Conservation (phyloP, 2,113 vertebrate genomes). For the Camelus bactrianus region DNA sequence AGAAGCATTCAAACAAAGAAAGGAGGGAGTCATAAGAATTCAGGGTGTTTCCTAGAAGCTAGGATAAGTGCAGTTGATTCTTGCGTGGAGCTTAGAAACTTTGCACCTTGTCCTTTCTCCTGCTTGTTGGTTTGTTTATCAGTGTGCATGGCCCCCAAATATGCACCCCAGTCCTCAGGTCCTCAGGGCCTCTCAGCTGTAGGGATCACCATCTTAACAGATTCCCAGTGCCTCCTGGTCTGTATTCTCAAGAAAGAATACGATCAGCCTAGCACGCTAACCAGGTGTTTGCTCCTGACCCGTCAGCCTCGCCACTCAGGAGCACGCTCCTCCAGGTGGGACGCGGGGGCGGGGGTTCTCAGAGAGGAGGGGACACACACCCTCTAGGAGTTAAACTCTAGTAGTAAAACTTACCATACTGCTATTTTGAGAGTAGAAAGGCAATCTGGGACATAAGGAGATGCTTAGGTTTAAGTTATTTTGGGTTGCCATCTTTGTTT, state of each 20-base stretch:
- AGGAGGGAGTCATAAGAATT: neutral
- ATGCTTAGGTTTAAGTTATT: neutral
- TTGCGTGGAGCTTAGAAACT: neutral
- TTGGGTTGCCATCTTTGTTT: neutral
- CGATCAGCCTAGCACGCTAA: neutral
- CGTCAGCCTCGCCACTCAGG: neutral
- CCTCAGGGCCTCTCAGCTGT: neutral
- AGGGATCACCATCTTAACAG: neutral
- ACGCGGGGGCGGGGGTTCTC: neutral
- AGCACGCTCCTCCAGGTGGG: neutral
- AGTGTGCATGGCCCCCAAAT: neutral
- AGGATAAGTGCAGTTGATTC: neutral
- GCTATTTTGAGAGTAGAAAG: neutral
- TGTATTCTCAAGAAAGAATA: neutral
- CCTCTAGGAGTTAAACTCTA: neutral
- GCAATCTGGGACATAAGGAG: neutral
- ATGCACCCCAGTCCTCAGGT: neutral
- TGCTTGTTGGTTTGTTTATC: neutral
- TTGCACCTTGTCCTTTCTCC: neutral
- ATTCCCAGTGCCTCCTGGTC: neutral
- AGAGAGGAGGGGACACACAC: neutral
- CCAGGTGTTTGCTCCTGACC: neutral
- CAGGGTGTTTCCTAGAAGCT: neutral
- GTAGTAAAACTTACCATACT: neutral
- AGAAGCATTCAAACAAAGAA: neutral